Evolutionary conservation across 2,888 invertebrate species (phyloP).

Genomic region (Teleiodes luculella): DNA sequence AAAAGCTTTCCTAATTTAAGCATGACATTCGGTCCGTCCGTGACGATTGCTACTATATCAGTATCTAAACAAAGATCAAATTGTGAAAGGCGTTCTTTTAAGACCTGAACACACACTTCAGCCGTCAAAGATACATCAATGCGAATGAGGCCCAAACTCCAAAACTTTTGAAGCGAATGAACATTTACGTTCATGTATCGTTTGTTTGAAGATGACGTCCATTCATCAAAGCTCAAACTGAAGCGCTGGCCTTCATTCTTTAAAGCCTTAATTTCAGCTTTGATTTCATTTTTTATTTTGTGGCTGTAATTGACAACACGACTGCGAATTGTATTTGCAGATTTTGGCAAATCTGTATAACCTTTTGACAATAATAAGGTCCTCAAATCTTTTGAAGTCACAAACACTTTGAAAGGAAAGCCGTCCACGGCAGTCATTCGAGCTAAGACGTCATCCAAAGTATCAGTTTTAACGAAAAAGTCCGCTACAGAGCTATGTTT

Average conservation of each 20-base stretch:
- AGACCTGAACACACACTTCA: constrained; percentile 17
- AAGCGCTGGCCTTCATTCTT: constrained; percentile 20
- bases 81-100: constrained; percentile 12
- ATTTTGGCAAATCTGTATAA: too few species aligned
- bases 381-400: too few species aligned
- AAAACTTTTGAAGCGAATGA: constrained; percentile 18
- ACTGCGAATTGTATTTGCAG: constrained; percentile 14
- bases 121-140: constrained; percentile 22
- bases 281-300: neutral
- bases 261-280: constrained; percentile 9
- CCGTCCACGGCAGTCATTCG: too few species aligned
- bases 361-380: too few species aligned
- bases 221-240: constrained; percentile 21
- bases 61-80: constrained; percentile 19
- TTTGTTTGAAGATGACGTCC: constrained; percentile 21
- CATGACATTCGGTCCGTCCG: too few species aligned
- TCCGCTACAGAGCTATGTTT: too few species aligned
- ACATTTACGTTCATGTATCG: constrained; percentile 19
- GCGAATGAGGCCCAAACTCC: constrained; percentile 23
- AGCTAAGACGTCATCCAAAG: too few species aligned
- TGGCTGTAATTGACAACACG: neutral
- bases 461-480: too few species aligned
- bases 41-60: too few species aligned
- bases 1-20: too few species aligned
- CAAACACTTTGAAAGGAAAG: too few species aligned